Evolutionary conservation across 2,113 vertebrate species (phyloP), one percentile per base, ranked within the genome.

Genomic region (Todiramphus chloris): DNA sequence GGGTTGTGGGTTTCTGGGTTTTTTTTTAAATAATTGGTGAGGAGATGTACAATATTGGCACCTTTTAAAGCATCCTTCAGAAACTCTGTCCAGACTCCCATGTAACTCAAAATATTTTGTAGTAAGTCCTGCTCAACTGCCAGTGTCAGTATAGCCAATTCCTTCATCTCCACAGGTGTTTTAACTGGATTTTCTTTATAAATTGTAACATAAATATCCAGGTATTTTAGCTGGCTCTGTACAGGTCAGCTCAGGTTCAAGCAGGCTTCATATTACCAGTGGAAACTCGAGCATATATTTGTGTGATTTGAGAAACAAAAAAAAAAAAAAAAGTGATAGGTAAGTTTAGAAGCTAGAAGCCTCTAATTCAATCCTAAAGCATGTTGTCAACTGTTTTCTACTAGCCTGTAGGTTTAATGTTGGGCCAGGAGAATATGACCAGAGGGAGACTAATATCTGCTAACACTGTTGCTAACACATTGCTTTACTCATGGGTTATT

Each of bases 401-500:
- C 73, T 67, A 70, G 56, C 37, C 39, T 89, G n/a, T 72, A 81
- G 73, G 73, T 86, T 93, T 94, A 87, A 75, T 64, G 66, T 78
- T 84, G 73, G 53, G 13, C 60, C 33, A 51, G 60, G 93, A 66
- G 75, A 68, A 74, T 93, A 77, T 83, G 72, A 88, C 31, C 75
- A 62, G 83, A 85, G 53, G 35, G 75, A 91, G 51, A 53, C 53
- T 66, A 83, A 90, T 94, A 90, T 85, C 75, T 94, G 12, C 39
- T 82, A 91, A 85, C 48, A 28, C 33, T 39, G 17, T 66, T 92
- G 24, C 62, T 88, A 90, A 75, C 63, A 58, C 70, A 89, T 55
- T 91, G 62, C 88, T 82, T 94, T 93, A 90, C 67, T 95, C 6
- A 3, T 76, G 75, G 85, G 50, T 93, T 93, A 62, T 95, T 96